A percentile compares a stretch with the other conserved stretches of the same genome.
phyloP scores from a whole-genome alignment of 2,113 vertebrate species.

The Emydura subglobosa region DNA sequence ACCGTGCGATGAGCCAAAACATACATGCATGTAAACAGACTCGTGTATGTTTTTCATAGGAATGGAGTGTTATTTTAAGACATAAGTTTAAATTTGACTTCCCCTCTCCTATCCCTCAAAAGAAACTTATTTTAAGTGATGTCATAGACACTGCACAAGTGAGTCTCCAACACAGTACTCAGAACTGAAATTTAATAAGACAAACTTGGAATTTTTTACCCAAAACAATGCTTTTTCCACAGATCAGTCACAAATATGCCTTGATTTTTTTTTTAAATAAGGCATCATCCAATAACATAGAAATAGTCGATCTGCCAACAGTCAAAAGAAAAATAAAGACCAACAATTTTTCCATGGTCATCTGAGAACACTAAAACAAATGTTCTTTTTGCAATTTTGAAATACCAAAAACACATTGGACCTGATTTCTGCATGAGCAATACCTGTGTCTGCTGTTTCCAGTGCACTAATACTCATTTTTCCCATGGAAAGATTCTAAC shows the following conservation, averaged over 20 bases:
- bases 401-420: not conserved
- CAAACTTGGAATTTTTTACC: not conserved
- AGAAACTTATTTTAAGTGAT: not conserved
- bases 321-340: not conserved
- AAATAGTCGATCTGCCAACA: not conserved
- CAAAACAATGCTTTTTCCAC: not conserved
- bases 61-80: not conserved
- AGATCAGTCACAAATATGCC: slow-evolving; percentile 12
- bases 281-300: not conserved
- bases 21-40: not conserved
- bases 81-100: not conserved
- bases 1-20: not conserved
- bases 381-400: not conserved
- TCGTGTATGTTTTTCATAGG: not conserved
- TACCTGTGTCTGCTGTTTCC: not conserved
- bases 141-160: not conserved
- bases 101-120: not conserved
- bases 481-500: not conserved
- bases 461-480: not conserved
- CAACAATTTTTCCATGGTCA: not conserved
- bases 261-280: not conserved
- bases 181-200: not conserved
- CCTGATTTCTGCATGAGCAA: not conserved
- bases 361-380: not conserved
- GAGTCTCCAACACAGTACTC: not conserved